phyloP scores from a whole-genome alignment of 2,113 vertebrate genomes.

The Procavia capensis region DNA sequence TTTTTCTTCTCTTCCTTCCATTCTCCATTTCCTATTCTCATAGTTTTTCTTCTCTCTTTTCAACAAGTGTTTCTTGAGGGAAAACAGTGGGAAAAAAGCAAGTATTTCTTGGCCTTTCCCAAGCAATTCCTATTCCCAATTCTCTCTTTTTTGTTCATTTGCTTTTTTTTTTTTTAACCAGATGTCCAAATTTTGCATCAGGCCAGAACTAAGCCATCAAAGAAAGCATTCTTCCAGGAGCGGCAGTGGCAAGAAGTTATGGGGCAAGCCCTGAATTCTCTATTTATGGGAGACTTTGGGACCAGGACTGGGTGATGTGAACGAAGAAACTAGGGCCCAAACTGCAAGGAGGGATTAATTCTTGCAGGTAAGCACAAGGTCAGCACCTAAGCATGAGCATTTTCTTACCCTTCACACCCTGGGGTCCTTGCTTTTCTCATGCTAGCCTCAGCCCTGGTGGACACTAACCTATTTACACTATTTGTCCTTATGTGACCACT shows the following conservation, averaged over 20 bases:
- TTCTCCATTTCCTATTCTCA: not conserved
- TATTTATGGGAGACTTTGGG: accelerated
- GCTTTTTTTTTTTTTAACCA: not conserved
- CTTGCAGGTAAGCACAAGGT: accelerated
- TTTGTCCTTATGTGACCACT: not conserved
- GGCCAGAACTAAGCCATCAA: not conserved
- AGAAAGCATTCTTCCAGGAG: not conserved
- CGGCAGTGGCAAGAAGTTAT: not conserved
- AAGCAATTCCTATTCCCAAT: not conserved
- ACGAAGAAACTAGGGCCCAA: not conserved
- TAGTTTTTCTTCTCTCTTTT: not conserved
- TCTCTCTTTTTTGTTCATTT: not conserved
- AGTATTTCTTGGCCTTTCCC: not conserved
- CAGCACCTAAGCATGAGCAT: accelerated
- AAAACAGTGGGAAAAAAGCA: too few species aligned
- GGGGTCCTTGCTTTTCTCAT: not conserved
- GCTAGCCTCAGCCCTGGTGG: not conserved
- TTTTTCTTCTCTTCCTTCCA: not conserved
- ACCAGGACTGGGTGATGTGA: not conserved
- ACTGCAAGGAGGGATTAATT: not conserved
- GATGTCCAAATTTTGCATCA: not conserved
- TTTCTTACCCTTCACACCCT: not conserved
- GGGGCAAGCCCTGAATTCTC: not conserved
- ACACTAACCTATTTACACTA: not conserved
- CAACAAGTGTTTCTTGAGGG: too few species aligned